Evolutionary conservation across 2,797 vertebrate species (phyloP).

Genomic region (Coreius guichenoti): DNA sequence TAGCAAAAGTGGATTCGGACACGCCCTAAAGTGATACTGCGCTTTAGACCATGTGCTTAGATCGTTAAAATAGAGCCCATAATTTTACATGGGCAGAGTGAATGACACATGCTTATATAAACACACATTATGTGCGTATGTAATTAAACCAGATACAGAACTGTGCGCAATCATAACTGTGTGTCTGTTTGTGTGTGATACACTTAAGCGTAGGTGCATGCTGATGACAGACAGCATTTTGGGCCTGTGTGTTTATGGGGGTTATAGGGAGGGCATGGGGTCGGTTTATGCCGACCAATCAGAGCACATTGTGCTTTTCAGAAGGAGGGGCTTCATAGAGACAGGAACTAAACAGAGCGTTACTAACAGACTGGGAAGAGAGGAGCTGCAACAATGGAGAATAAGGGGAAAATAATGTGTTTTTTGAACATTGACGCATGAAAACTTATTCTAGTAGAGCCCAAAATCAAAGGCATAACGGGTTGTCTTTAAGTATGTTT

Average conservation of each 20-base stretch:
- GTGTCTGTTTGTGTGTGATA: conserved; percentile 23
- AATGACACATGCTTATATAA: conserved; percentile 1
- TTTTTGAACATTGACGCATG: neutral
- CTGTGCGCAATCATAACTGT: neutral
- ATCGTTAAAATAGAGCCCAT: too few relatives aligned
- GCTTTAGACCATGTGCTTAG: too few relatives aligned
- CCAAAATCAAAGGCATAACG: neutral
- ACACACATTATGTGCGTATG: neutral
- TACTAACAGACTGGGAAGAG: neutral
- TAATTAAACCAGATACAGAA: conserved; percentile 11
- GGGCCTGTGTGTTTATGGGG: conserved; percentile 8
- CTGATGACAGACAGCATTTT: conserved; percentile 22
- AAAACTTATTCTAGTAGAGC: neutral
- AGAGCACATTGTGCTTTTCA: neutral
- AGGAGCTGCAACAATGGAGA: neutral
- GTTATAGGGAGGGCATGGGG: conserved; percentile 14
- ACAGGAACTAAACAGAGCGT: neutral
- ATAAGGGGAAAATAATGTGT: neutral
- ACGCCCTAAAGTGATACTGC: too few relatives aligned
- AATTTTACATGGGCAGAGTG: neutral
- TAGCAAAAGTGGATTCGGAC: too few relatives aligned
- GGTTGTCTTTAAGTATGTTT: neutral
- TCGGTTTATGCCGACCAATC: neutral
- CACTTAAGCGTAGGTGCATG: conserved; percentile 22
- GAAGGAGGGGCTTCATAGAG: neutral